These are phyloP conservation scores for Graphium colonna DNA, from an alignment of 2,888 invertebrate genomes.

Conservation along the genomic window DNA sequence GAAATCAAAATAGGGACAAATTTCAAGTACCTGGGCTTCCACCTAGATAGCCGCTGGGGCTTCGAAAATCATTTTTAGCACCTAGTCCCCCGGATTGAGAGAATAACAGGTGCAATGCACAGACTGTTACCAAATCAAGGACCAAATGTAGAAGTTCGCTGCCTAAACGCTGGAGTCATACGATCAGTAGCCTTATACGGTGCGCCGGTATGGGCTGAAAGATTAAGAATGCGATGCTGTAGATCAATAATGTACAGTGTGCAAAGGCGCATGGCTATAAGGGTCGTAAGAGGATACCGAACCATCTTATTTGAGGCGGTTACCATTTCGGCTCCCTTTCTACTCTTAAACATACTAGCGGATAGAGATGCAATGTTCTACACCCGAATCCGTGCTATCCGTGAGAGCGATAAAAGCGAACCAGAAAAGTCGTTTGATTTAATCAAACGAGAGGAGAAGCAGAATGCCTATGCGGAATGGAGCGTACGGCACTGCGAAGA, in stretches of 20 bases:
- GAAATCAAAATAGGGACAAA: background rate
- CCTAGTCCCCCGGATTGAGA: background rate
- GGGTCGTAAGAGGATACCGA: background rate
- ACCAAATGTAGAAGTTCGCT: background rate
- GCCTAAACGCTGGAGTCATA: background rate
- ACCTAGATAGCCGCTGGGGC: background rate
- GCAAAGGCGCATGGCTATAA: background rate
- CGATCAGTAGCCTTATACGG: slow-evolving; percentile 1
- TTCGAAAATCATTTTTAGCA: background rate
- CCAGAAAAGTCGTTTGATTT: background rate
- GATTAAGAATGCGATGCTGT: background rate
- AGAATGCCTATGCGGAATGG: background rate
- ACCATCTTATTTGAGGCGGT: slow-evolving; percentile 3
- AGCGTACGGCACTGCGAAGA: background rate
- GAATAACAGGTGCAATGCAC: background rate
- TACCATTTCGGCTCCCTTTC: background rate
- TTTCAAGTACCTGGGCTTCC: background rate
- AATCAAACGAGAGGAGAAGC: background rate
- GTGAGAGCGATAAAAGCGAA: background rate
- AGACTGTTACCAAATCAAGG: background rate
- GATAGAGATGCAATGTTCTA: background rate
- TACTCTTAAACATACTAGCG: background rate
- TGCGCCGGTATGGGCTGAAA: background rate
- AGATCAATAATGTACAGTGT: background rate
- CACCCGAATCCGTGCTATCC: background rate